Base-by-base conservation (phyloP, 2,797 vertebrate species). In the Rhinophrynus dorsalis region DNA sequence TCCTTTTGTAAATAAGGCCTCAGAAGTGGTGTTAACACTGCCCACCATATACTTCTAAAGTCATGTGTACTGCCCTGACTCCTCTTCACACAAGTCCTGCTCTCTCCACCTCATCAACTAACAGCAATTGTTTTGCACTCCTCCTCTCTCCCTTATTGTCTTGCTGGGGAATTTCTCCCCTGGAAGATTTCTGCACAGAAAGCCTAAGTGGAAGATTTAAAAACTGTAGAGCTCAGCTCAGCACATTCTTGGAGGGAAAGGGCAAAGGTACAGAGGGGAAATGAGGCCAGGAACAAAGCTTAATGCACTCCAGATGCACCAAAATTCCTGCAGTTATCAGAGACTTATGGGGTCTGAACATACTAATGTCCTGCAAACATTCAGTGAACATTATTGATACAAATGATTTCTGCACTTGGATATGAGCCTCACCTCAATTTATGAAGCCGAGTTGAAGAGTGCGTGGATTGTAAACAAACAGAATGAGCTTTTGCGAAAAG, bases 241-340 rank as follows among this genome's bases (percentile, higher is more conserved):
- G 68, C 60, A 30, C 68, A 72, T 72, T 72, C 68, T 52, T 64
- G 44, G 32, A 70, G 35, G 48, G 58, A 70, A 47, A 72, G 52
- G 56, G 52, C 65, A 69, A 48, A 54, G 67, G 57, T 68, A 52
- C 68, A 72, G 62, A 72, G 68, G 51, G 68, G 42, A 72, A 58
- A 57, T 51, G 68, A 72, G 68, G 60, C 60, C 33, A 5, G 42
- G 30, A 72, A 57, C 60, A 64, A 47, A 55, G 60, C 44, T 40
- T 72, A 72, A 69, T 72, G 35, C 26, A 51, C 42, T 64, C 44
- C 68, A 72, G 68, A 72, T 72, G 60, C 60, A 58, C 21, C 42
- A 12, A 15, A n/a, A 57, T 56, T 55, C 59, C 50, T 56, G 29
- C 32, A 47, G 40, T 48, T 50, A 63, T 64, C 51, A 54, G 18